Percentiles rank a stretch among this genome's conserved stretches.
phyloP scores from a whole-genome alignment of 2,888 invertebrate genomes.

The Scaptomyza cyrtandrae region DNA sequence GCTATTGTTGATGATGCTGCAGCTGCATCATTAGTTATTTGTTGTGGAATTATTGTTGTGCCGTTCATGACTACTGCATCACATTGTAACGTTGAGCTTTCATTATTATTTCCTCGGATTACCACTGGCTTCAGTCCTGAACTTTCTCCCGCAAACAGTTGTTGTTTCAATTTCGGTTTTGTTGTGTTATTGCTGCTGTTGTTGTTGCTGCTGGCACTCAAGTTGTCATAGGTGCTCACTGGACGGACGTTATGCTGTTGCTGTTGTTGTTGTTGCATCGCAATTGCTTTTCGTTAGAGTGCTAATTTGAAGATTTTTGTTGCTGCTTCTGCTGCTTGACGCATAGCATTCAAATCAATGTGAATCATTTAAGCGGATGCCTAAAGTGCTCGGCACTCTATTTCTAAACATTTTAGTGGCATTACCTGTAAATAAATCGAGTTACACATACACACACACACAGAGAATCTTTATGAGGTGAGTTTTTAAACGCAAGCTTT shows the following conservation, averaged over 20 bases:
- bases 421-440: slow-evolving; percentile 26
- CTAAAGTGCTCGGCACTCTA: neutral
- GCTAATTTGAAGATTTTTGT: neutral
- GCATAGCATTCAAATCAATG: slow-evolving; percentile 4
- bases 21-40: neutral
- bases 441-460: neutral
- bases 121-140: slow-evolving; percentile 12
- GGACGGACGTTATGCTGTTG: slow-evolving; percentile 76
- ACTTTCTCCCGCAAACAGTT: slow-evolving; percentile 18
- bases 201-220: slow-evolving; percentile 58
- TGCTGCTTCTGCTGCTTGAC: slow-evolving; percentile 1
- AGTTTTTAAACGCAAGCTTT: slow-evolving; percentile 9
- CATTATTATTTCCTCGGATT: slow-evolving; percentile 17
- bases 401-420: slow-evolving; percentile 20
- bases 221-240: slow-evolving; percentile 84
- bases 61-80: slow-evolving; percentile 8
- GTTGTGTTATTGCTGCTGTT: slow-evolving; percentile 41
- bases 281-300: neutral
- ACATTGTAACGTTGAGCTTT: slow-evolving; percentile 5
- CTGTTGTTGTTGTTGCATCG: slow-evolving; percentile 65
- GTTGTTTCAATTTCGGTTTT: slow-evolving; percentile 59
- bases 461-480: slow-evolving; percentile 11
- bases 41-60: slow-evolving; percentile 1
- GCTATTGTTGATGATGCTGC: slow-evolving; percentile 39
- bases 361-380: slow-evolving; percentile 8